Percentiles rank a stretch among this genome's conserved stretches.
Conservation (phyloP, 2,888 invertebrate species). For the Gryllus longicercus region DNA sequence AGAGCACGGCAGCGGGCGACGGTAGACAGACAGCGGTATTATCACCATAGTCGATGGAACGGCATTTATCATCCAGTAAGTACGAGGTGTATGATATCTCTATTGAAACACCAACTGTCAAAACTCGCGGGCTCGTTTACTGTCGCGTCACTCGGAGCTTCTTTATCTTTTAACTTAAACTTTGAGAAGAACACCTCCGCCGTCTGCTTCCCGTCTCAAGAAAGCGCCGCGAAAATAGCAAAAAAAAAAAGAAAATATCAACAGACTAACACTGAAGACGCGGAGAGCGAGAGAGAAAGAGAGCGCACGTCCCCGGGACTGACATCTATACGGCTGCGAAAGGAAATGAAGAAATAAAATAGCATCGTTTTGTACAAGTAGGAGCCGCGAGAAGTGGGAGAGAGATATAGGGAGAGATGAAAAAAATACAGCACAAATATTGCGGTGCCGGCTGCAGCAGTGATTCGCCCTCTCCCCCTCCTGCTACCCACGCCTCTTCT, state of each 20-base stretch:
- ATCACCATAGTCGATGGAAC: not conserved
- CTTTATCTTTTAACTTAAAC: slow-evolving; percentile 1
- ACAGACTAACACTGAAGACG: slow-evolving; percentile 6
- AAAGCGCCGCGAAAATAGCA: not conserved
- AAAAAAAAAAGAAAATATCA: slow-evolving; percentile 11
- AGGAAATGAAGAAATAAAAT: slow-evolving; percentile 35
- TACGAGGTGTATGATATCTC: not conserved
- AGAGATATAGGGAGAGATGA: slow-evolving; percentile 17
- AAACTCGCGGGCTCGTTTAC: slow-evolving; percentile 5
- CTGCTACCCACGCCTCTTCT: not conserved
- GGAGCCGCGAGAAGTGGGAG: slow-evolving; percentile 18
- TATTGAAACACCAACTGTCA: not conserved
- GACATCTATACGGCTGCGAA: slow-evolving; percentile 31
- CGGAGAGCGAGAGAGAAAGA: not conserved
- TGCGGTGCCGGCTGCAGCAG: not conserved
- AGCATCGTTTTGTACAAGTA: slow-evolving; percentile 29
- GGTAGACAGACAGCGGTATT: not conserved
- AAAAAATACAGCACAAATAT: not conserved
- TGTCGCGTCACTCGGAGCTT: not conserved
- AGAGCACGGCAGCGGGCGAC: not conserved
- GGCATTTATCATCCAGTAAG: slow-evolving; percentile 1
- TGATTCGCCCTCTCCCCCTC: not conserved
- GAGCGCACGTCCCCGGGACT: slow-evolving; percentile 1
- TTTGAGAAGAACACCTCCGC: not conserved
- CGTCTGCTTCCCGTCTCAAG: not conserved